Evolutionary conservation across 2,113 vertebrate genomes (phyloP), one percentile per base, ranked within the genome.

Genomic region (Heloderma charlesbogerti): DNA sequence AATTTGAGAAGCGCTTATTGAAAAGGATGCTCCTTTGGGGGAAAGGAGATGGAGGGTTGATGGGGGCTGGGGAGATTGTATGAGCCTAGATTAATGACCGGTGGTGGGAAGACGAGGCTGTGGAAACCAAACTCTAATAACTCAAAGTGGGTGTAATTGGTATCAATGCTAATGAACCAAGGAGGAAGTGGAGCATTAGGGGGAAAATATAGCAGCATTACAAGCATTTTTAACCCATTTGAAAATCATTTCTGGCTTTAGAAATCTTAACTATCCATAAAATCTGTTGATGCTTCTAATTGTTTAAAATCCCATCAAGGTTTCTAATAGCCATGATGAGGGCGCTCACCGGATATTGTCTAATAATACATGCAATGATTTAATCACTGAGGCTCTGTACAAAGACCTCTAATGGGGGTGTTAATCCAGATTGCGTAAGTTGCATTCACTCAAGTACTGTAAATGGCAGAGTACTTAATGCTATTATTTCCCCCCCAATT

Each of bases 301-400:
- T 95, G 86, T 94, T 96, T 91, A 93, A 89, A 88, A 95, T 91
- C 83, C 90, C 78, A 81, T 92, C 90, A 94, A 94, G n/a, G 80
- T 43, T 78, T 92, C 78, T 89, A 86, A 1, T 90, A 89, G 87
- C 43, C 81, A 84, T 94, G 51, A 75, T 80, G n/a, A 89, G 86
- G 86, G 82, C 63, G 91, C 72, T 94, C 93, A 92, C 86, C 90
- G 37, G 90, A 71, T 95, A 90, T 94, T 92, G 92, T 94, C 92
- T 93, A 88, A 63, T 84, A 93, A 87, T 82, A 80, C 40, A 86
- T 37, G 77, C 40, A 94, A 87, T 94, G 93, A 92, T 94, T 94
- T 94, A 96, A 94, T 95, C 86, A 94, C 86, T 75, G 15, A 88
- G 51, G 51, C 91, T 96, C 91, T 75, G 90, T 91, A 85, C 92